These are phyloP conservation scores for Zeugodacus cucurbitae DNA, from an alignment of 1,140 invertebrate genomes.

Conservation along the genomic window DNA sequence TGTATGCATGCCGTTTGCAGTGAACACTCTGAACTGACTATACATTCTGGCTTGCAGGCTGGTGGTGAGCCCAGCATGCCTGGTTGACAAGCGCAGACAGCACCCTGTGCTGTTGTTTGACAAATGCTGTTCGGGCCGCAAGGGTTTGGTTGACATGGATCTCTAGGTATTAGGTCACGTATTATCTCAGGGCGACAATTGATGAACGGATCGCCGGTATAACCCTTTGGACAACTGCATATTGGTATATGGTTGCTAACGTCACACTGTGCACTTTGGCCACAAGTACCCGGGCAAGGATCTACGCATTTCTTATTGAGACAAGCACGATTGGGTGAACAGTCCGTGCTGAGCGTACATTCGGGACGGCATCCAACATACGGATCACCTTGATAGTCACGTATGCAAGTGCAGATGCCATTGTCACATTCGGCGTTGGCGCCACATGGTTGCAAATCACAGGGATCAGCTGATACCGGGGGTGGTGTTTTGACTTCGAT, in stretches of 20 bases:
- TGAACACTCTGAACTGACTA: conserved; percentile 75
- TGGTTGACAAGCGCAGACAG: conserved; percentile 78
- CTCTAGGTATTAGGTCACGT: conserved; percentile 48
- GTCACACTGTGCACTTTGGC: conserved; percentile 77
- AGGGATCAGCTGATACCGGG: conserved; percentile 71
- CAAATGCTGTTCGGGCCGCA: conserved; percentile 84
- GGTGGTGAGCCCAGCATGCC: conserved; percentile 81
- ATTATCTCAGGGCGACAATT: conserved; percentile 57
- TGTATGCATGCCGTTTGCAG: conserved; percentile 75
- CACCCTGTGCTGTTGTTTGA: conserved; percentile 77
- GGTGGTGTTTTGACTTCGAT: conserved; percentile 70
- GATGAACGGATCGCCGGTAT: conserved; percentile 83
- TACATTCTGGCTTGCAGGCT: conserved; percentile 76
- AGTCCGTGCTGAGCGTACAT: conserved; percentile 86
- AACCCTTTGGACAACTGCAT: conserved; percentile 77
- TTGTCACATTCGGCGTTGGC: conserved; percentile 78
- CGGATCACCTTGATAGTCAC: conserved; percentile 75
- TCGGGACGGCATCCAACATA: conserved; percentile 81
- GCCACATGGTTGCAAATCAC: conserved; percentile 81
- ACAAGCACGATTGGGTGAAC: conserved; percentile 78
- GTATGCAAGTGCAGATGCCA: conserved; percentile 75
- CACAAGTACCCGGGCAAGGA: conserved; percentile 83
- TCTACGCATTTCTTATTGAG: conserved; percentile 79
- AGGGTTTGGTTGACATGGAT: conserved; percentile 79
- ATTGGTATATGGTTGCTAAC: conserved; percentile 84